Percentiles rank a stretch among this genome's conserved stretches.
phyloP scores from a whole-genome alignment of 2,888 invertebrate species.

The Hetaerina titia region DNA sequence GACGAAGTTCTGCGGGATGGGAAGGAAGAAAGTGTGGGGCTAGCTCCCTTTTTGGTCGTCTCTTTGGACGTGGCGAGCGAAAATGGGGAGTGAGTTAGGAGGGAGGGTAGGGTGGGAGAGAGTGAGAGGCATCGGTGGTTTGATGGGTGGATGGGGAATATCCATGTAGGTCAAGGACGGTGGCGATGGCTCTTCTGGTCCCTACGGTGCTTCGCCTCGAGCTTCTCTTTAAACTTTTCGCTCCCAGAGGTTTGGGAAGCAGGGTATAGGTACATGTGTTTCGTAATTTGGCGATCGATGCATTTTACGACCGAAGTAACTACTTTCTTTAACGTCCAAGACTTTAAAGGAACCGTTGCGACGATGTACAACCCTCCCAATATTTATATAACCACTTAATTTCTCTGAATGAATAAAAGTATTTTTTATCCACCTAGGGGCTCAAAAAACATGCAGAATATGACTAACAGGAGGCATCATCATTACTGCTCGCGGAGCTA shows the following conservation, averaged over 20 bases:
- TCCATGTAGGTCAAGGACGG: not conserved
- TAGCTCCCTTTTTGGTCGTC: too few relatives aligned
- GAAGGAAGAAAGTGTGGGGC: too few relatives aligned
- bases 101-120: not conserved
- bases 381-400: too few relatives aligned
- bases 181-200: not conserved
- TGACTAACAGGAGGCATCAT: too few relatives aligned
- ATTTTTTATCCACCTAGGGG: too few relatives aligned
- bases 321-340: not conserved
- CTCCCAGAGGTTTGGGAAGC: not conserved
- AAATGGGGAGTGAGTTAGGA: not conserved
- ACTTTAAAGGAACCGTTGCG: too few relatives aligned
- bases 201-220: not conserved
- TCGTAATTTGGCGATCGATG: not conserved
- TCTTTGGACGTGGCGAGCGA: not conserved
- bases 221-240: not conserved
- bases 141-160: not conserved
- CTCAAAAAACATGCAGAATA: too few relatives aligned
- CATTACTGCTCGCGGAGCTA: too few relatives aligned
- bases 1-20: too few relatives aligned
- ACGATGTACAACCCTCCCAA: too few relatives aligned
- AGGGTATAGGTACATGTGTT: not conserved
- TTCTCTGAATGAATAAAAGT: too few relatives aligned
- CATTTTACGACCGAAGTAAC: not conserved
- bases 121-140: not conserved